Base-by-base conservation (phyloP, 2,113 vertebrate genomes). In the Gadus chalcogrammus region DNA sequence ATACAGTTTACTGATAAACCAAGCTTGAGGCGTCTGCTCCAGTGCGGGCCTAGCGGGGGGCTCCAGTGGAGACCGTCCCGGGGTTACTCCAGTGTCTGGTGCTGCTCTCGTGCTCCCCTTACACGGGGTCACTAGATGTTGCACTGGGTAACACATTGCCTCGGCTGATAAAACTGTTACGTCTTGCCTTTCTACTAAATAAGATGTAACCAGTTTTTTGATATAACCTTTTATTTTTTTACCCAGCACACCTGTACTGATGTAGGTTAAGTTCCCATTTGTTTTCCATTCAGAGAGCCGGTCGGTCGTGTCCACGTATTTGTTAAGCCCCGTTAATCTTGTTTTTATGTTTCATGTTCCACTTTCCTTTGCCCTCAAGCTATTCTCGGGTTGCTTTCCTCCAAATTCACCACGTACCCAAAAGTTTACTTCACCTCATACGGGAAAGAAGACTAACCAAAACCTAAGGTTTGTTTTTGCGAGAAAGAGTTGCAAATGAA, bases 351-450 rank as follows among this genome's bases (percentile, higher is more conserved):
- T 48, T 58, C 67, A 22, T 74, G 76, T 79, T 69, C 70, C 80
- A 61, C 69, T 24, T 80, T 80, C 79, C 78, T 70, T 74, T 78
- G 58, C 80, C 80, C 74, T 75, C 84, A 73, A 82, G 79, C 71
- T 71, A 70, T 58, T 58, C 82, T 86, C 76, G 82, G 83, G 84
- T 82, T 77, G 80, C 79, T 83, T 79, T 78, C 69, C 82, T 85
- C 81, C 79, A 85, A 82, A 67, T 88, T 81, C 73, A 80, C 82
- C 80, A 82, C 70, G 61, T 81, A 88, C 89, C 88, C 86, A 88
- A 91, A 89, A 7, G 86, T 88, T 89, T 86, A 82, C 76, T 83
- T 61, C 64, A 79, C 76, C 73, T 58, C 72, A 80, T 71, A 9
- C 75, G 63, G 72, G 84, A 80, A 72, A 78, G 79, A 55, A 80